Percentiles rank a stretch among this genome's conserved stretches.
Evolutionary conservation across 2,888 invertebrate genomes (phyloP).

Genomic region (Elgonia sp.): DNA sequence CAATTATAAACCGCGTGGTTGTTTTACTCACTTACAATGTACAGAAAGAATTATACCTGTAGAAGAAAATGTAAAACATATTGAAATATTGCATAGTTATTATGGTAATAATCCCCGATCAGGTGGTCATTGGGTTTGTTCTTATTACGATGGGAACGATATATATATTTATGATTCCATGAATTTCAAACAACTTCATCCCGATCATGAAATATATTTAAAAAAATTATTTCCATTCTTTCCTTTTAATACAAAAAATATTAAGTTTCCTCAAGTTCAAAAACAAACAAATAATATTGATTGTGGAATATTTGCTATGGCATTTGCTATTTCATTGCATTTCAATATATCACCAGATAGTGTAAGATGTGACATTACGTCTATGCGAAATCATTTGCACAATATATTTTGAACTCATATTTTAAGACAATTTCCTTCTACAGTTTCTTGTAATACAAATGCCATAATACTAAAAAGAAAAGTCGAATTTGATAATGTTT

Average conservation of each 20-base stretch:
- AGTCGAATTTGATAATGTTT: no score
- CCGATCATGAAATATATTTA: conserved; percentile 32
- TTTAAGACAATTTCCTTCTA: background rate
- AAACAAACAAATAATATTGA: conserved; percentile 29
- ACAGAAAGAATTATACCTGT: conserved; percentile 34
- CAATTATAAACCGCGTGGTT: conserved; percentile 15
- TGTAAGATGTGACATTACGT: conserved; percentile 2
- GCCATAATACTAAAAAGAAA: no score
- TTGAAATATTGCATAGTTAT: conserved; percentile 41
- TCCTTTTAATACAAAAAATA: conserved; percentile 2
- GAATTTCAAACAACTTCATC: conserved; percentile 31
- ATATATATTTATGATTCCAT: conserved; percentile 45
- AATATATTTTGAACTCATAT: conserved; percentile 17
- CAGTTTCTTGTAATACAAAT: no score
- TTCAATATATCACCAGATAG: conserved; percentile 7
- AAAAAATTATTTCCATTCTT: conserved; percentile 41
- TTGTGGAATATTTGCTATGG: conserved; percentile 41
- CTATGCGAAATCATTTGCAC: conserved; percentile 38
- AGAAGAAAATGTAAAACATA: conserved; percentile 27
- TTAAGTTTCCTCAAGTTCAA: conserved; percentile 32
- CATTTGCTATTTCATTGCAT: conserved; percentile 35
- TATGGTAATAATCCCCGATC: background rate
- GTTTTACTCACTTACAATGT: background rate
- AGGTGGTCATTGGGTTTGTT: conserved; percentile 43
- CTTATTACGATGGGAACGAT: conserved; percentile 31